Percentiles rank a stretch among this genome's conserved stretches.
Conservation (phyloP, 2,888 invertebrate genomes). For the Agrotis ipsilon region DNA sequence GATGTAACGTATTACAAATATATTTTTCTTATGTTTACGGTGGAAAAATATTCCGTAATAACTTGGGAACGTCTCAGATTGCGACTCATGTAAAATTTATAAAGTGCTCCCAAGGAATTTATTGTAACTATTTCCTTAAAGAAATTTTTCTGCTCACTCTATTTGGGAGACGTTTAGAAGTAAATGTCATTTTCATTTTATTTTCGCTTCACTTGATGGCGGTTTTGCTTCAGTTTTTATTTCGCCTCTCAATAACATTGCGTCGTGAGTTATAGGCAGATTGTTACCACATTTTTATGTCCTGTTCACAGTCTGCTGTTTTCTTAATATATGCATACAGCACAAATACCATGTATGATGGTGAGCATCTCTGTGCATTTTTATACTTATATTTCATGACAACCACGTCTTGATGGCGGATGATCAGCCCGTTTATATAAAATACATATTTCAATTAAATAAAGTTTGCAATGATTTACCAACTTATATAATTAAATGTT, state of each 20-base stretch:
- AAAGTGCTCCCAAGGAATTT: slow-evolving; percentile 42
- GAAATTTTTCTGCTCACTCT: slow-evolving; percentile 31
- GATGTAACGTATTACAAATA: slow-evolving; percentile 61
- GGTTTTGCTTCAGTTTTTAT: slow-evolving; percentile 5
- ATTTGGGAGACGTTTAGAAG: slow-evolving; percentile 15
- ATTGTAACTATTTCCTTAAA: slow-evolving; percentile 45
- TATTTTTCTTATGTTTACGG: slow-evolving; percentile 58
- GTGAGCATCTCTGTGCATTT: no score
- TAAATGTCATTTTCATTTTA: slow-evolving; percentile 19
- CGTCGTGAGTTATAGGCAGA: not conserved
- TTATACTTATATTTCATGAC: not conserved
- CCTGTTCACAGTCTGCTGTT: not conserved
- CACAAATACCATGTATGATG: not conserved
- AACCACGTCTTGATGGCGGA: not conserved
- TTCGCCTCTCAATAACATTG: not conserved
- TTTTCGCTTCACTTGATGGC: not conserved
- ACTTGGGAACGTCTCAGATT: slow-evolving; percentile 45
- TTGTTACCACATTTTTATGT: not conserved
- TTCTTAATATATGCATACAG: not conserved
- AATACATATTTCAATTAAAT: not conserved
- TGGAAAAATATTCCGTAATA: slow-evolving; percentile 59
- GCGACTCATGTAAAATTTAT: slow-evolving; percentile 60
- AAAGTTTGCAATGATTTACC: not conserved
- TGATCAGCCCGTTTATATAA: no score
- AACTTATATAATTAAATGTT: no score